Conservation (phyloP, 2,888 invertebrate genomes). For the Crossocerus cetratus region DNA sequence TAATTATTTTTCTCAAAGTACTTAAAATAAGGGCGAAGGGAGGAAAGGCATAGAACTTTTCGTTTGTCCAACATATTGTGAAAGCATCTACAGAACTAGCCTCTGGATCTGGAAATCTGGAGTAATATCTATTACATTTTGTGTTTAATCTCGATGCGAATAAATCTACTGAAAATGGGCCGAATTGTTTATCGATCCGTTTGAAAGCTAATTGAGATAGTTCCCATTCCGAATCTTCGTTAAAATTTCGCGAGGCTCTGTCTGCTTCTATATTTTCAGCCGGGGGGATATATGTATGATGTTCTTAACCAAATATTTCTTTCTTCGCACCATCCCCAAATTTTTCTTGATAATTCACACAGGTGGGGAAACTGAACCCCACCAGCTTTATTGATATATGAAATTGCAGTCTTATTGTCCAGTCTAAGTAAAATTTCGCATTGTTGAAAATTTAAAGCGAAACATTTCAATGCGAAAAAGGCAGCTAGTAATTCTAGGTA, state of each 20-base stretch:
- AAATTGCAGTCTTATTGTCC: constrained; percentile 13
- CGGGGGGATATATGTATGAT: constrained; percentile 49
- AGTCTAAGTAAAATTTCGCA: not conserved
- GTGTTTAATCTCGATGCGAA: constrained; percentile 52
- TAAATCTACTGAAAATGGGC: constrained; percentile 40
- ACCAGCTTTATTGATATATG: constrained; percentile 9
- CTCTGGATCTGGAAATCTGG: constrained; percentile 41
- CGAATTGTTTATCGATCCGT: constrained; percentile 32
- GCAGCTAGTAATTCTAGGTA: not conserved
- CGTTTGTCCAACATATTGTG: constrained; percentile 44
- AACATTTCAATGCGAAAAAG: not conserved
- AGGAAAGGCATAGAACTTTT: constrained; percentile 53
- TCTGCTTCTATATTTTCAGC: constrained; percentile 48
- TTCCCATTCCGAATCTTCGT: constrained; percentile 50
- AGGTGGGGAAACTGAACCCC: constrained; percentile 4
- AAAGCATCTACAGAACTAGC: constrained; percentile 41
- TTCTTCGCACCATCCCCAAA: constrained; percentile 54
- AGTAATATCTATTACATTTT: constrained; percentile 47
- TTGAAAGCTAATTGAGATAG: constrained; percentile 32
- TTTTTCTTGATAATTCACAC: constrained; percentile 21
- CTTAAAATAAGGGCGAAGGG: constrained; percentile 42
- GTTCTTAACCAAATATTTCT: constrained; percentile 50
- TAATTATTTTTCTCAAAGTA: constrained; percentile 45
- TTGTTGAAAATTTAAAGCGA: not conserved
- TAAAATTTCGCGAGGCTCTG: constrained; percentile 41